Conservation (phyloP, 2,888 invertebrate species). For the Nomada ruficornis region DNA sequence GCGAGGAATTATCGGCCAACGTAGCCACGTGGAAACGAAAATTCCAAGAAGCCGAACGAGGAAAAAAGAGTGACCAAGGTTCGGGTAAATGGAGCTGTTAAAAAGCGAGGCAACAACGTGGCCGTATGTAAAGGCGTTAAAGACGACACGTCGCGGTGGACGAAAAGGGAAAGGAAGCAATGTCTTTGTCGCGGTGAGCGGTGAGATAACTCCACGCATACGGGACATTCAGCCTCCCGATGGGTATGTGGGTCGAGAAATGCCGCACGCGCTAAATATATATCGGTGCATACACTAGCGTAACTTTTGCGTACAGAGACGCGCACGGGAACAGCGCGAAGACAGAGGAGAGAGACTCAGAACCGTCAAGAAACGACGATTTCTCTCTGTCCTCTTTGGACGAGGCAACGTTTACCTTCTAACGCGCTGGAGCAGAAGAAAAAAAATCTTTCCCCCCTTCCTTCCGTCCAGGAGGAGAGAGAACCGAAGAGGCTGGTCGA, state of each 20-base stretch:
- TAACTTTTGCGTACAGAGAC: constrained; percentile 37
- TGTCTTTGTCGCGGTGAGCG: constrained; percentile 62
- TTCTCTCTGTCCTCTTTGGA: not conserved
- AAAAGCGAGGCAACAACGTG: constrained; percentile 27
- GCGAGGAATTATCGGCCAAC: too few species aligned
- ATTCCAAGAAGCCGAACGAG: not conserved
- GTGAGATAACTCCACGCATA: constrained; percentile 74
- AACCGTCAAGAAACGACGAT: not conserved
- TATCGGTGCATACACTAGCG: constrained; percentile 61
- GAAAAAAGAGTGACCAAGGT: not conserved
- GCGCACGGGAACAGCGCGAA: not conserved
- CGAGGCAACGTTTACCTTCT: constrained; percentile 4
- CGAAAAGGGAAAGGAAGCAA: constrained; percentile 27
- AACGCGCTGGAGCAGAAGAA: constrained; percentile 1
- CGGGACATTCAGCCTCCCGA: constrained; percentile 78
- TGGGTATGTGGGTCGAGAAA: constrained; percentile 83
- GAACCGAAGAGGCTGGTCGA: not conserved
- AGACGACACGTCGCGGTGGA: constrained; percentile 6
- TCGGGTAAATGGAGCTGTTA: constrained; percentile 7
- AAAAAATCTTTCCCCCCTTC: not conserved
- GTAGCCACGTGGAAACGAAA: not conserved
- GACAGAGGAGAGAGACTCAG: constrained; percentile 16
- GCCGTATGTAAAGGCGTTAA: constrained; percentile 4
- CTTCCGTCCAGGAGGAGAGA: not conserved
- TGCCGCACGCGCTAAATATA: constrained; percentile 81